Conservation (phyloP, 2,888 invertebrate species). For the Eutolmus rufibarbis region DNA sequence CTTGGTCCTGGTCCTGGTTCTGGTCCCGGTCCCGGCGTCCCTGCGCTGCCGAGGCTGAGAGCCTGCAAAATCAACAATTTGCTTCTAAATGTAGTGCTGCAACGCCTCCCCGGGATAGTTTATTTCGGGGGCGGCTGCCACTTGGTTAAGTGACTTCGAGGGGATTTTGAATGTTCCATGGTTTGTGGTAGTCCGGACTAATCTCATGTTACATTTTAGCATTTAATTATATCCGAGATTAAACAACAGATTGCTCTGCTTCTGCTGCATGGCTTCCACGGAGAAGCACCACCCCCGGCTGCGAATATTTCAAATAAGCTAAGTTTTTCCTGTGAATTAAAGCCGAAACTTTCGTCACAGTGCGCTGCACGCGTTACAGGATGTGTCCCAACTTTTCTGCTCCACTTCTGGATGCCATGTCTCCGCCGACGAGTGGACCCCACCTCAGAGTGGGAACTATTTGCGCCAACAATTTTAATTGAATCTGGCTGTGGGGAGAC, state of each 20-base stretch:
- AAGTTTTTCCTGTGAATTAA: constrained; percentile 17
- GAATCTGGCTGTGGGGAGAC: not conserved
- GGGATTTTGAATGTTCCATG: constrained; percentile 21
- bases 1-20: not conserved
- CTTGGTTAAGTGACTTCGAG: constrained; percentile 19
- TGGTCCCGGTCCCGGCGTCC: not conserved
- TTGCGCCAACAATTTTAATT: constrained; percentile 13
- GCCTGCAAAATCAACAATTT: constrained; percentile 17
- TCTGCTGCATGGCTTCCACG: not conserved
- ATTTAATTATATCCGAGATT: constrained; percentile 28
- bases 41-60: not conserved
- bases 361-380: not conserved
- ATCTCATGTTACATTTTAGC: constrained; percentile 34
- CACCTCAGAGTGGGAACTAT: not conserved
- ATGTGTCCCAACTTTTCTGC: not conserved
- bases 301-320: not conserved
- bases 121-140: not conserved
- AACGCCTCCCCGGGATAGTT: constrained; percentile 5
- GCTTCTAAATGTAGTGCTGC: constrained; percentile 20
- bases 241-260: not conserved
- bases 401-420: not conserved
- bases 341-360: not conserved
- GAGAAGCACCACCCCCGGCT: not conserved
- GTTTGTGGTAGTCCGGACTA: constrained; percentile 29
- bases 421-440: not conserved